A percentile compares a stretch with the other conserved stretches of the same genome.
Conservation (phyloP, 2,888 invertebrate genomes). For the Eilema caniola region DNA sequence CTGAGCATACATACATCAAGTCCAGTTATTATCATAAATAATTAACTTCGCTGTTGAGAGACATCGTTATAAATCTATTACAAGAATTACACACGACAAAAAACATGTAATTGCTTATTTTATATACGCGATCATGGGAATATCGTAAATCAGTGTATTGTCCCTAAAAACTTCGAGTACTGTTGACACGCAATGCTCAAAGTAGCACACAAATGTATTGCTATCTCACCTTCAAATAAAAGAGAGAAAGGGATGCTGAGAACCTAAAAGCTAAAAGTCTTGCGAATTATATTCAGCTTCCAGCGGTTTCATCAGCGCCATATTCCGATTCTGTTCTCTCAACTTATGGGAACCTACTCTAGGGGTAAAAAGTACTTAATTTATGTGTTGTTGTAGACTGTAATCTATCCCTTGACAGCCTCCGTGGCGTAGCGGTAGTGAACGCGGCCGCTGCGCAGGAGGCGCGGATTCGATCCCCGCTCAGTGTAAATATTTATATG, state of each 20-base stretch:
- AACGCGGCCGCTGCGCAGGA: too few species aligned
- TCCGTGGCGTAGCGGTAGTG: too few species aligned
- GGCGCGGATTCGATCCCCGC: too few species aligned
- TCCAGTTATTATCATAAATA: slow-evolving; percentile 14
- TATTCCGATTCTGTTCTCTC: too few species aligned
- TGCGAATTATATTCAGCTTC: too few species aligned
- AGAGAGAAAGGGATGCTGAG: neutral
- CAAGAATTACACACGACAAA: slow-evolving; percentile 26
- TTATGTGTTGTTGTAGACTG: too few species aligned
- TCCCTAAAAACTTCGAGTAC: neutral
- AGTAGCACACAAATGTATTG: neutral
- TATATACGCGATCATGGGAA: slow-evolving; percentile 1
- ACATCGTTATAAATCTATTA: slow-evolving; percentile 42
- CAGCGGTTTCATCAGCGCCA: too few species aligned
- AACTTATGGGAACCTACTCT: too few species aligned
- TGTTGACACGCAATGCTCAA: neutral
- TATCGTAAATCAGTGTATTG: neutral
- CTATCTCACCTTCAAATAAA: neutral
- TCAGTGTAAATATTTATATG: too few species aligned
- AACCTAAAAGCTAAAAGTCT: too few species aligned
- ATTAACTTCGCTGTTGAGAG: slow-evolving; percentile 27
- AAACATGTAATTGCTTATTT: slow-evolving; percentile 9
- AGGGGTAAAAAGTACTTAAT: too few species aligned
- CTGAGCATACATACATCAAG: slow-evolving; percentile 1
- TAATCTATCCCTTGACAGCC: too few species aligned